Evolutionary conservation across 2,888 invertebrate species (phyloP), one percentile per base, ranked within the genome.

Genomic region (Piscicola geometra): DNA sequence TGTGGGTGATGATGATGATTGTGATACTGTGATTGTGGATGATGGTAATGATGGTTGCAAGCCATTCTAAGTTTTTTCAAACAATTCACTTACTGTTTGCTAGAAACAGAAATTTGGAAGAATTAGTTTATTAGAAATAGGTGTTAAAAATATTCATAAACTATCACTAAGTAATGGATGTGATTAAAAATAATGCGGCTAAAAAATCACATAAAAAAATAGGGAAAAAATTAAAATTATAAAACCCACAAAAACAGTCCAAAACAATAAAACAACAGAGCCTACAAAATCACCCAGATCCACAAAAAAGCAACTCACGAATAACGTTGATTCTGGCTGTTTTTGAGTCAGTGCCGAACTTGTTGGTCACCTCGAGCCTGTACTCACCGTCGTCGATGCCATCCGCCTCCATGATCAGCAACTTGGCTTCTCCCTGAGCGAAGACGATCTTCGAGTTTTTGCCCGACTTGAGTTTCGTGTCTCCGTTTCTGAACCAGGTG

Each of bases 321-420:
- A 83, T 82, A 56, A 85, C 85, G 50, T 77, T 80, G 15, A 85
- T 79, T 70, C 81, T 81, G 52, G 82, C 82, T 15, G 79, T 79
- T 18, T 81, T 80, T 2, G 80, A 79, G 32, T 82, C 82, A 35
- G 80, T 80, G 12, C 85, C 85, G 79, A 81, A 80, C 35, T 81
- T 78, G 77, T 85, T 85, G 77, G 82, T 82, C 0, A 83, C 81
- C 35, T 93, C 90, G 66, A 94, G 90, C 82, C 90, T 91, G 86
- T 94, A 95, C 71, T 90, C 90, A 64, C 93, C 93, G 2, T 90
- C 88, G 83, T 91, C 90, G 82, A 92, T 91, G 67, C 87, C 86
- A n/a, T 89, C 89, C 75, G 90, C 89, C 67, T 91, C 90, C 79
- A 89, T 90, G 80, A 96, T 92, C 78, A 90, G 90, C 15, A 96